Base-by-base conservation (phyloP, 1,140 invertebrate genomes). In the Globodera rostochiensis region DNA sequence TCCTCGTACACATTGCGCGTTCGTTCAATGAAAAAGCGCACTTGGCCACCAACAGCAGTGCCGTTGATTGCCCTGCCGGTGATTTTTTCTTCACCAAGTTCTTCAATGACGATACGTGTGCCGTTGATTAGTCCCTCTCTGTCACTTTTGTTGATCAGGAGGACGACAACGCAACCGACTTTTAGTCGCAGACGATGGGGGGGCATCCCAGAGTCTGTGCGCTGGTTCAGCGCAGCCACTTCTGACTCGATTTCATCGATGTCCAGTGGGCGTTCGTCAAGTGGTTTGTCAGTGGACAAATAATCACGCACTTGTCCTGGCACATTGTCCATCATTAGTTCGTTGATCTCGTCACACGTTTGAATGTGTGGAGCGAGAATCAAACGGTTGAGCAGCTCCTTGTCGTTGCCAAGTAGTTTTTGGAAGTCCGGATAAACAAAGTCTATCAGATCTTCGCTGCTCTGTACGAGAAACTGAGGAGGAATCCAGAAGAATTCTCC, bases 171-270 rank as follows among this genome's bases (percentile, higher is more conserved):
- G 19, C 57, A n/a, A 0, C 80, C 80, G 36, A 49, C 45, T 25
- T 82, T 81, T 8, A 81, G 64, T 19, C 36, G 47, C 13, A 81
- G 64, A 0, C 53, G 47, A 80, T 81, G 80, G 13, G 47, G 78
- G 19, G 80, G 80, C 45, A 81, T 64, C 7, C 46, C n/a, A 4
- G 4, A 6, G 50, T 60, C 25, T 13, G n/a, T n/a, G n/a, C n/a
- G n/a, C n/a, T n/a, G n/a, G n/a, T n/a, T n/a, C n/a, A n/a, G n/a
- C n/a, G n/a, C n/a, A n/a, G n/a, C n/a, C n/a, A n/a, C n/a, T n/a
- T n/a, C n/a, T n/a, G n/a, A n/a, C n/a, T n/a, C n/a, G n/a, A n/a
- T n/a, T n/a, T n/a, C n/a, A n/a, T n/a, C n/a, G n/a, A n/a, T n/a
- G n/a, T n/a, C n/a, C n/a, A n/a, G n/a, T n/a, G n/a, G n/a, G n/a